These are phyloP conservation scores for Nematostella vectensis DNA, from an alignment of 92 coral and sea anemone genomes.

Conservation along the genomic window DNA sequence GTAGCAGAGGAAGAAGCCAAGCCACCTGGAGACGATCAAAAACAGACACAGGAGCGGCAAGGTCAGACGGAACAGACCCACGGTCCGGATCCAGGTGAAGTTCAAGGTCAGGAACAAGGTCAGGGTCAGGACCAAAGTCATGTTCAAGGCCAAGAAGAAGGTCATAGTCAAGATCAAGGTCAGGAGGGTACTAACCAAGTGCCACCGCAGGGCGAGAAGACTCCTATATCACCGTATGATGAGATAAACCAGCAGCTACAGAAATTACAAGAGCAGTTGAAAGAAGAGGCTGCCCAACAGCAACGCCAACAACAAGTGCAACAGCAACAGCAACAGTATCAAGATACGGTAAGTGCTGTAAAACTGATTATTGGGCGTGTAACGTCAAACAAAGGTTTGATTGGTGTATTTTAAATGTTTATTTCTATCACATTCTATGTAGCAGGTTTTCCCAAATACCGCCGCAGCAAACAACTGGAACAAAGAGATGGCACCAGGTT, in stretches of 20 bases:
- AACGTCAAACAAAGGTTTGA: too few species aligned
- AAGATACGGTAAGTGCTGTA: background rate
- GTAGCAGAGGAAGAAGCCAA: too few species aligned
- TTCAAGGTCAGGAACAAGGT: background rate
- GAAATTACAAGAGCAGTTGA: slow-evolving; percentile 1
- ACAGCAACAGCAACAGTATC: background rate
- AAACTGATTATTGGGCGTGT: too few species aligned
- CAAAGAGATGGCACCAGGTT: too few species aligned
- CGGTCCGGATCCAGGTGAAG: background rate
- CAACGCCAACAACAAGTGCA: background rate
- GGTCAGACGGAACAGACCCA: background rate
- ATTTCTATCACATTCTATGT: too few species aligned
- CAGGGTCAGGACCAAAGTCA: background rate
- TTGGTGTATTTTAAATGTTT: too few species aligned
- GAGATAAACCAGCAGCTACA: background rate
- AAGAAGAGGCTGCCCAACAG: background rate
- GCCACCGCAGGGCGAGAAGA: background rate
- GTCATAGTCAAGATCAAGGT: background rate
- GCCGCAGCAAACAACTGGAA: too few species aligned
- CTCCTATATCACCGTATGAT: too few species aligned
- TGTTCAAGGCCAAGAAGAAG: background rate
- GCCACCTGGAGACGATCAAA: background rate
- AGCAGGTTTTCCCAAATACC: too few species aligned
- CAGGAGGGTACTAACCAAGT: background rate
- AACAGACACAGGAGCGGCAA: slow-evolving; percentile 3